Evolutionary conservation across 1,140 invertebrate genomes (phyloP).

Genomic region (Tetragnatha versicolor): DNA sequence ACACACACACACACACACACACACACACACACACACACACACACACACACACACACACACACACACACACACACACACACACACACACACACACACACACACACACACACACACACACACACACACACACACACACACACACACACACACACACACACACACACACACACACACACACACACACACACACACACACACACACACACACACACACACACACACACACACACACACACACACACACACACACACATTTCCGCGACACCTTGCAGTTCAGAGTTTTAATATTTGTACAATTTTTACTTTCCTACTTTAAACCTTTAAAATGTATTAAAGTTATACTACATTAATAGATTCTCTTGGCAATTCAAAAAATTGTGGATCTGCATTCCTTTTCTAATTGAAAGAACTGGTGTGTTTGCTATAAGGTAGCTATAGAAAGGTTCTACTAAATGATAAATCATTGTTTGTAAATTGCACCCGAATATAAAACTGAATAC

Average conservation of each 20-base stretch:
- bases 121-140: slow-evolving; percentile 21
- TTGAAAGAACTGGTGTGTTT: no score
- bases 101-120: slow-evolving; percentile 27
- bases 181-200: slow-evolving; percentile 29
- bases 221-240: slow-evolving; percentile 21
- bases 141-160: slow-evolving; percentile 29
- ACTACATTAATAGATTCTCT: no score
- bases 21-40: slow-evolving; percentile 21
- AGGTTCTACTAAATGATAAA: no score
- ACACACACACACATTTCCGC: slow-evolving; percentile 11
- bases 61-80: slow-evolving; percentile 25
- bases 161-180: slow-evolving; percentile 31
- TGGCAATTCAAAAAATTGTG: no score
- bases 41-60: slow-evolving; percentile 23
- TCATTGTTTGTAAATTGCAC: no score
- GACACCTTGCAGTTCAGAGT: no score
- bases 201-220: slow-evolving; percentile 29
- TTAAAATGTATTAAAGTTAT: no score
- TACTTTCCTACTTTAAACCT: no score
- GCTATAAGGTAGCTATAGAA: no score
- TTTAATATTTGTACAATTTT: no score
- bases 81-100: slow-evolving; percentile 27
- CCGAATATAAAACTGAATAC: no score
- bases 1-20: slow-evolving; percentile 25
- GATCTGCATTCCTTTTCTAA: no score